These are phyloP conservation scores for Scaptomyza cyrtandrae DNA, from an alignment of 2,888 invertebrate genomes.

Conservation along the genomic window DNA sequence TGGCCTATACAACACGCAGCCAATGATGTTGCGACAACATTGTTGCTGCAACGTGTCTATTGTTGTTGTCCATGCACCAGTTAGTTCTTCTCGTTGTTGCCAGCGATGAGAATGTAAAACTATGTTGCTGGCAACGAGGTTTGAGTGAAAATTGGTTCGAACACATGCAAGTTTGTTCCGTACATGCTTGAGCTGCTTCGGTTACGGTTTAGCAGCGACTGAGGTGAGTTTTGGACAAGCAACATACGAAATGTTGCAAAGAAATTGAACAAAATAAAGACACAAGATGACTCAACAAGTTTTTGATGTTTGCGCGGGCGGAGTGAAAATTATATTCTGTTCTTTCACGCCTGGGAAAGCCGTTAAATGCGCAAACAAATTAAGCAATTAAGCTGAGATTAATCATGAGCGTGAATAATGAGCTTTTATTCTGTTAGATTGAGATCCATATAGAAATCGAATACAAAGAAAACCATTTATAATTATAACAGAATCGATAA, in stretches of 20 bases:
- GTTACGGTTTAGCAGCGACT: conserved; percentile 12
- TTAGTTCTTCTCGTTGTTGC: neutral
- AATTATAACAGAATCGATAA: neutral
- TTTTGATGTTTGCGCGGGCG: neutral
- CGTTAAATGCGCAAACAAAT: conserved; percentile 22
- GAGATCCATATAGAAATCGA: conserved; percentile 4
- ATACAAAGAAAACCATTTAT: conserved; percentile 5
- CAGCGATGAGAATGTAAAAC: neutral
- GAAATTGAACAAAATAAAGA: neutral
- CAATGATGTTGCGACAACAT: conserved; percentile 58
- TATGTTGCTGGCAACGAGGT: conserved; percentile 9
- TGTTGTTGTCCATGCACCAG: neutral
- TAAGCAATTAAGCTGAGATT: conserved; percentile 23
- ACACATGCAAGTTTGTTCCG: conserved; percentile 13
- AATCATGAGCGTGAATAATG: conserved; percentile 7
- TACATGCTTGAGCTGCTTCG: conserved; percentile 30
- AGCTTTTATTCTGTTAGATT: neutral
- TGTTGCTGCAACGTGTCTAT: conserved; percentile 32
- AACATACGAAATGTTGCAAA: conserved; percentile 23
- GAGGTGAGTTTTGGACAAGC: conserved; percentile 29
- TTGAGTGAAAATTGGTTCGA: conserved; percentile 25
- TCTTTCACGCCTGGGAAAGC: conserved; percentile 20
- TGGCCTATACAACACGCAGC: conserved; percentile 24
- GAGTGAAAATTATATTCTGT: neutral
- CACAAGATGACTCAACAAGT: conserved; percentile 28